phyloP scores from a whole-genome alignment of 2,797 vertebrate species.

The Buphagus erythrorhynchus region DNA sequence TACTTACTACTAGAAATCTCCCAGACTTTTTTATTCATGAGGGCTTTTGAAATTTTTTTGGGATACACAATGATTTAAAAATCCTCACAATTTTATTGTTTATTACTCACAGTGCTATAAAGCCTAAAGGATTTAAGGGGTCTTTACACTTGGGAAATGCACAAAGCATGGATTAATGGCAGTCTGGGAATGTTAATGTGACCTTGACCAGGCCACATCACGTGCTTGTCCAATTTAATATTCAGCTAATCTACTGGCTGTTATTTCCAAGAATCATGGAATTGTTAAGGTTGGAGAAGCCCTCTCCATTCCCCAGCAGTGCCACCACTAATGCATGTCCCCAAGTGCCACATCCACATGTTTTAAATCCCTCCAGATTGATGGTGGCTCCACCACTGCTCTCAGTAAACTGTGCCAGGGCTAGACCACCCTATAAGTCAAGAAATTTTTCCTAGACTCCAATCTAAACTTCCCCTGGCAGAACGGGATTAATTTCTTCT shows the following conservation, averaged over 20 bases:
- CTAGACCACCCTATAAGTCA: neutral
- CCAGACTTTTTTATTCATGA: neutral
- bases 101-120: neutral
- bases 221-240: neutral
- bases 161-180: neutral
- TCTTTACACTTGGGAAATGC: neutral
- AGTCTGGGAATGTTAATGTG: neutral
- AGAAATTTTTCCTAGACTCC: neutral
- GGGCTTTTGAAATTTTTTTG: neutral
- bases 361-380: neutral
- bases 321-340: neutral
- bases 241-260: neutral
- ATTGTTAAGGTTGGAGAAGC: neutral
- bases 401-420: neutral
- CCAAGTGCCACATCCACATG: neutral
- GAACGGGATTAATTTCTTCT: neutral
- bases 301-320: neutral
- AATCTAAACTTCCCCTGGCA: neutral
- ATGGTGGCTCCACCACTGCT: neutral
- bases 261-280: neutral
- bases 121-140: neutral
- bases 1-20: neutral
- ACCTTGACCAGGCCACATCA: neutral
- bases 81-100: neutral
- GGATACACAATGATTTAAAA: neutral